phyloP scores from a whole-genome alignment of 2,888 invertebrate genomes.

The Brachypterus glaber region DNA sequence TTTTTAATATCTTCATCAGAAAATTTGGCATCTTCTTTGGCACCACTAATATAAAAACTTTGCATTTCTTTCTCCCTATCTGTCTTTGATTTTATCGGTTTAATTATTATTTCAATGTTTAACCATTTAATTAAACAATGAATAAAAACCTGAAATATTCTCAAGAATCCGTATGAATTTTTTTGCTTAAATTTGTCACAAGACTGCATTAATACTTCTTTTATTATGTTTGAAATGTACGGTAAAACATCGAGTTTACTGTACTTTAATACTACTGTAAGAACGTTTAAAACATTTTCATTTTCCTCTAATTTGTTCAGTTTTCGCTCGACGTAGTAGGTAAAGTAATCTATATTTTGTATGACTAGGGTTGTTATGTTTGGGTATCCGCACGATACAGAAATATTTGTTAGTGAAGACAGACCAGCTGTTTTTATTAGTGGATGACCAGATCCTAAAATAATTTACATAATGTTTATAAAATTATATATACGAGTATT shows the following conservation, averaged over 20 bases:
- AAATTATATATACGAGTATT: too few species aligned
- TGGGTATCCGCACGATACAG: constrained; percentile 47
- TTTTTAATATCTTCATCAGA: constrained; percentile 37
- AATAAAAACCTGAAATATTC: constrained; percentile 61
- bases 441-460: constrained; percentile 54
- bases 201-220: constrained; percentile 54
- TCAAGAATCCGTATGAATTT: constrained; percentile 53
- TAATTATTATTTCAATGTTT: constrained; percentile 25
- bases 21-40: constrained; percentile 32
- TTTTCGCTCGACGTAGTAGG: constrained; percentile 56
- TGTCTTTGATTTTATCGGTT: constrained; percentile 29
- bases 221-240: constrained; percentile 57
- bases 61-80: constrained; percentile 29
- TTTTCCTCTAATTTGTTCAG: constrained; percentile 54
- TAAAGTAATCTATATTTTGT: constrained; percentile 63
- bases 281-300: constrained; percentile 58
- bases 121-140: constrained; percentile 53
- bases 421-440: constrained; percentile 54
- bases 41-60: constrained; percentile 28
- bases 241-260: constrained; percentile 55
- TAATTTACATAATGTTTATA: too few species aligned
- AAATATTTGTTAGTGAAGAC: constrained; percentile 48
- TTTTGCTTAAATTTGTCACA: constrained; percentile 50
- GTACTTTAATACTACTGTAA: constrained; percentile 62
- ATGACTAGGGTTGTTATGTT: constrained; percentile 53